These are phyloP conservation scores for Nemopilema nomurai DNA, from an alignment of 30 jellyfish, hydroid and myxozoan genomes.

Conservation along the genomic window DNA sequence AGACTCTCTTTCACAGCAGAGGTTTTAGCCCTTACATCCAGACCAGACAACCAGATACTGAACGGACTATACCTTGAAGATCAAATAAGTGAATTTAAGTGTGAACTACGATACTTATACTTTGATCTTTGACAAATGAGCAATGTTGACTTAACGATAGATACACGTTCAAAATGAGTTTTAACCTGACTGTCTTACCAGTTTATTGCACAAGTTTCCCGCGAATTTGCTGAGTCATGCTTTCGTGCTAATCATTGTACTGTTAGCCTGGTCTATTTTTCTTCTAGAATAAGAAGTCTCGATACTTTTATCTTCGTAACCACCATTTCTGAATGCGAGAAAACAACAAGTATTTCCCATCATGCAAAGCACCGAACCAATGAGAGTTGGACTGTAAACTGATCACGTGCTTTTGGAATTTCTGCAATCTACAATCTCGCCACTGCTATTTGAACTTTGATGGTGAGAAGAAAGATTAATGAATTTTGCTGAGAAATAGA, in stretches of 20 bases:
- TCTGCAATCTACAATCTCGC: no score
- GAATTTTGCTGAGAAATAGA: no score
- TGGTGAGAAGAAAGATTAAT: no score
- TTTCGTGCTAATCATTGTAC: neutral
- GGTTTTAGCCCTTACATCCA: neutral
- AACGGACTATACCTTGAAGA: neutral
- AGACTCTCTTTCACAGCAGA: neutral
- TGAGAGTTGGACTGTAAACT: neutral
- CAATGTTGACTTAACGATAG: neutral
- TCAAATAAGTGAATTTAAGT: neutral
- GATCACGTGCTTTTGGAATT: neutral
- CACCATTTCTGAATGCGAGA: neutral
- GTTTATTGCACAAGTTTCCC: neutral
- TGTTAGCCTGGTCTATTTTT: no score
- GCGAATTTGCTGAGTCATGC: neutral
- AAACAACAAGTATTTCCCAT: conserved; percentile 3
- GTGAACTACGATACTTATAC: neutral
- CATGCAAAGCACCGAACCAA: conserved; percentile 14
- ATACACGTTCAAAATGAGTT: no score
- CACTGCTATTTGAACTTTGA: no score
- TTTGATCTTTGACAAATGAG: neutral
- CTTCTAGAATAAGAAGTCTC: no score
- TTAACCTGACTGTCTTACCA: neutral
- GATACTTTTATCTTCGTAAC: neutral
- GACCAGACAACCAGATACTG: neutral